Evolutionary conservation across 2,113 vertebrate genomes (phyloP), one percentile per base, ranked within the genome.

Genomic region (Willisornis vidua): DNA sequence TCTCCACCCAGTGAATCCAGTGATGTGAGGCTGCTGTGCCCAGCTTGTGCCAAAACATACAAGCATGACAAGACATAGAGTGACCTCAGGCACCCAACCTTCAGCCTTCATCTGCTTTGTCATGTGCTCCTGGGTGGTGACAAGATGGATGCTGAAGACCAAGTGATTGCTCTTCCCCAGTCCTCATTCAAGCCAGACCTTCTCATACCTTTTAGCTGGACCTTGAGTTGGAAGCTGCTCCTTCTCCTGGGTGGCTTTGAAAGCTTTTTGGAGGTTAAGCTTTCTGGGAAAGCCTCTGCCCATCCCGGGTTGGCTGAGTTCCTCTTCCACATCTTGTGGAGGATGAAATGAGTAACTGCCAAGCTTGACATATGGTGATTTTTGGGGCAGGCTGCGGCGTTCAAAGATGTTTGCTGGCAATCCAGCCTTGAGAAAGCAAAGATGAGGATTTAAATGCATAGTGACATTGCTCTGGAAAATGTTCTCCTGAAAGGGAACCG

Each of bases 371-470:
- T 83, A 85, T 28, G 76, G 81, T 88, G 85, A 48, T 88, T 90
- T 88, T 81, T 6, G 14, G 85, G 88, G 63, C 78, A 93, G 79
- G 39, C 85, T 80, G 86, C 0, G 1, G 72, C 0, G 0, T 70
- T 92, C 54, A 14, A 76, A 57, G 86, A 45, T 71, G 72, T 45
- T 85, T 95, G 73, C 80, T 92, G 94, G 72, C 94, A 94, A 11
- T 28, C 18, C 19, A 49, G 46, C 35, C 63, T 70, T 0, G 24
- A 43, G 75, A 81, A 89, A 55, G 70, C 61, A 51, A 43, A 76
- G 70, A 63, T 77, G 84, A 55, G 29, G 59, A 80, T 88, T 93
- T 58, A 77, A 73, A 65, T 59, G 72, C 25, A 0, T 25, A 28
- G 62, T 78, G 78, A 79, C 41, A 9, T 62, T 48, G 46, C 43